Percentiles rank a stretch among this genome's conserved stretches.
These are phyloP conservation scores for Tiliacea aurago DNA, from an alignment of 2,888 invertebrate species.

Conservation along the genomic window DNA sequence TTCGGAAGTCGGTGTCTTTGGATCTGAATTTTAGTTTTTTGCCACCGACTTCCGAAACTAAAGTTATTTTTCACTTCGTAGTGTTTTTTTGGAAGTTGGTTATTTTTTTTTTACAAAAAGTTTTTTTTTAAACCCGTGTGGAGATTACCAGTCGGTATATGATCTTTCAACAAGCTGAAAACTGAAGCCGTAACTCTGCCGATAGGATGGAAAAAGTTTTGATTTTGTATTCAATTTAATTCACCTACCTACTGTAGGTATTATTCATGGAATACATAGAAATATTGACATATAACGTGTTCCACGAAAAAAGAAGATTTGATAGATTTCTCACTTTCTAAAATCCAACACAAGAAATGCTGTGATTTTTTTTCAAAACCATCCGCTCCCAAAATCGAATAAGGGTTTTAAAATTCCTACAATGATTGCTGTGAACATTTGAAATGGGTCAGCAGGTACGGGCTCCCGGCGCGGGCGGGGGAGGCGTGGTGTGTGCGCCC, in stretches of 20 bases:
- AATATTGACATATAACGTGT: neutral
- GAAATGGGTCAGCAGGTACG: slow-evolving; percentile 89
- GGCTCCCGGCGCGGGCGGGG: slow-evolving; percentile 49
- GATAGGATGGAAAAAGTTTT: neutral
- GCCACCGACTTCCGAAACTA: too few relatives aligned
- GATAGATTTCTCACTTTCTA: slow-evolving; percentile 15
- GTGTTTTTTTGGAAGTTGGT: too few relatives aligned
- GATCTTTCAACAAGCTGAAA: neutral
- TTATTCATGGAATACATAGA: neutral
- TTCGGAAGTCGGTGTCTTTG: too few relatives aligned
- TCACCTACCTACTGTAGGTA: neutral
- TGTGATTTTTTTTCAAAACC: slow-evolving; percentile 25
- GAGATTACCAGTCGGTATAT: neutral
- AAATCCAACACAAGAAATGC: neutral
- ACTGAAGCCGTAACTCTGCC: neutral
- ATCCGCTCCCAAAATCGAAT: slow-evolving; percentile 21
- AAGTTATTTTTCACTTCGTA: too few relatives aligned
- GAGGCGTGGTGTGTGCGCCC: slow-evolving; percentile 67
- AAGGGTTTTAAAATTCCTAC: slow-evolving; percentile 71
- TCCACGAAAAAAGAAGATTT: neutral
- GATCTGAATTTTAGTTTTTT: too few relatives aligned
- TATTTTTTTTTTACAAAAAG: too few relatives aligned
- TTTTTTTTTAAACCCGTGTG: neutral
- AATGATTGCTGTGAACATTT: slow-evolving; percentile 69
- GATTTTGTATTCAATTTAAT: neutral